Conservation (phyloP, 2,888 invertebrate genomes). For the Gnatocerus cornutus region DNA sequence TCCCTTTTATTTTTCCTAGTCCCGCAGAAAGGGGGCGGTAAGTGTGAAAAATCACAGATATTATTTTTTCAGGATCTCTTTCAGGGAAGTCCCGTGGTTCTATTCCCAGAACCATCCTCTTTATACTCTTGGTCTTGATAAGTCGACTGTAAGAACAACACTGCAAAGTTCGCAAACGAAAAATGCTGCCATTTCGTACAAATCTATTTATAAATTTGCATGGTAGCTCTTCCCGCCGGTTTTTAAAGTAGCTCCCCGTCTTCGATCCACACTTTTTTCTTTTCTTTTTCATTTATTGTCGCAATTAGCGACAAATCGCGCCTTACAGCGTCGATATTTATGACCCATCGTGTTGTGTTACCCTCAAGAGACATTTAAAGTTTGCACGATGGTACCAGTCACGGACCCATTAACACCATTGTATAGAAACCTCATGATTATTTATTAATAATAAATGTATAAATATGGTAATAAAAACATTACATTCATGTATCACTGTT, state of each 20-base stretch:
- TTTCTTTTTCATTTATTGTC: slow-evolving; percentile 35
- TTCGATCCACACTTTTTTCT: slow-evolving; percentile 2
- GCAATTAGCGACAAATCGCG: slow-evolving; percentile 34
- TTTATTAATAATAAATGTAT: slow-evolving; percentile 47
- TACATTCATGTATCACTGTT: slow-evolving; percentile 37
- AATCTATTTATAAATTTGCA: no score
- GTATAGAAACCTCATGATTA: slow-evolving; percentile 37
- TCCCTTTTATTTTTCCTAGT: slow-evolving; percentile 14
- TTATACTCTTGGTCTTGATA: not conserved
- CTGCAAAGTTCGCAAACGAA: not conserved
- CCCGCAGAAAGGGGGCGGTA: slow-evolving; percentile 31
- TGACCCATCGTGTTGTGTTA: slow-evolving; percentile 28
- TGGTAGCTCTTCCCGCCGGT: no score
- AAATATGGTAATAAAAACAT: slow-evolving; percentile 49
- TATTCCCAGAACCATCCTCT: not conserved
- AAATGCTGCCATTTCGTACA: not conserved
- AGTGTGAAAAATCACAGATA: not conserved
- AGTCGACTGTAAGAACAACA: slow-evolving; percentile 3
- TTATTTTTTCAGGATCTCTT: slow-evolving; percentile 19
- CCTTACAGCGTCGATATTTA: slow-evolving; percentile 26
- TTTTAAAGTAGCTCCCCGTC: no score
- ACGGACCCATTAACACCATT: slow-evolving; percentile 28
- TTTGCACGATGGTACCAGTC: slow-evolving; percentile 41
- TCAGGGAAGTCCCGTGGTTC: slow-evolving; percentile 1
- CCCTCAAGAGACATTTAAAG: slow-evolving; percentile 44